Conservation (phyloP, 2,888 invertebrate species). For the Oasisia sp. region DNA sequence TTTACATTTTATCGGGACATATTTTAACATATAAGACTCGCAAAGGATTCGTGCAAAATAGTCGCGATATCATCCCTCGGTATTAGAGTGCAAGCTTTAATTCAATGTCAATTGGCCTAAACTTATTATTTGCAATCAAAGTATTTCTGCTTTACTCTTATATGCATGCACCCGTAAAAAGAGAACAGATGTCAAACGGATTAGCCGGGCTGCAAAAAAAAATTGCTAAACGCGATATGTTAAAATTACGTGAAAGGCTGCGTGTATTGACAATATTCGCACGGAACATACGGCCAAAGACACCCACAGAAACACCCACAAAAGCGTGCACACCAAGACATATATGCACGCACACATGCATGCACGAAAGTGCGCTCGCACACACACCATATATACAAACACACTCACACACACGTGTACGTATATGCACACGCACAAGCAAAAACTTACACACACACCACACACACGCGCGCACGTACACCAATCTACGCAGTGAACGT, state of each 20-base stretch:
- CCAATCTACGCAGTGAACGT: too few relatives aligned
- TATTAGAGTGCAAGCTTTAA: background rate
- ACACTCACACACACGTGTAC: background rate
- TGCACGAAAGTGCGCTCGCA: constrained; percentile 28
- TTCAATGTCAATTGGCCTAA: background rate
- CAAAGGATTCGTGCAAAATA: background rate
- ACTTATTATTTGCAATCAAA: background rate
- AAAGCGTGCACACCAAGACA: background rate
- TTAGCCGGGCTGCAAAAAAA: background rate
- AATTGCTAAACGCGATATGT: too few relatives aligned
- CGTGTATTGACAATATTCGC: background rate
- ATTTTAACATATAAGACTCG: background rate
- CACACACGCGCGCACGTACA: background rate
- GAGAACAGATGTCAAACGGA: background rate
- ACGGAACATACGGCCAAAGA: background rate
- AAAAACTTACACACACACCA: constrained; percentile 30
- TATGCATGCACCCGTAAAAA: background rate
- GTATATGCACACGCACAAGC: constrained; percentile 28
- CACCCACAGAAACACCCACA: background rate
- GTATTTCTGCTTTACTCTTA: background rate
- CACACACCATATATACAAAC: constrained; percentile 32
- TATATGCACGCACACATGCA: constrained; percentile 20
- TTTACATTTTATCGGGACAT: background rate
- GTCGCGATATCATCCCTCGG: background rate
- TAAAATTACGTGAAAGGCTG: too few relatives aligned